Evolutionary conservation across 1,140 invertebrate species (phyloP).

Genomic region (Oryctes rhinoceros): DNA sequence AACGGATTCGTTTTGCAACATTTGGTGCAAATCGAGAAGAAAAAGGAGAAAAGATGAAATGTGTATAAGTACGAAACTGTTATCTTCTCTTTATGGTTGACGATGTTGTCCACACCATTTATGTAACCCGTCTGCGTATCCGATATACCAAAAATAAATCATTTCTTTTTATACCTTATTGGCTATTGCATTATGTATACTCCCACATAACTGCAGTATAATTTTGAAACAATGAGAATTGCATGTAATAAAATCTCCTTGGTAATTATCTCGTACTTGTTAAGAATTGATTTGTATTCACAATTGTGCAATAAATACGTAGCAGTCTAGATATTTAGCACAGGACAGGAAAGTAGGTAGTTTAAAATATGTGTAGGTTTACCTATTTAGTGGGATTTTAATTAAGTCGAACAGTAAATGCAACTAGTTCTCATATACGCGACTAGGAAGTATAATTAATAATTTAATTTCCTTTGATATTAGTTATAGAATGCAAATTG

Average conservation of each 20-base stretch:
- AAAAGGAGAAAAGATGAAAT: neutral
- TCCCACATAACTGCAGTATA: conserved; percentile 10
- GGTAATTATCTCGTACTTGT: conserved; percentile 18
- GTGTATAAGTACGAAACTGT: conserved; percentile 8
- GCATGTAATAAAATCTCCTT: neutral
- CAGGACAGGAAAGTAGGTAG: too few relatives aligned
- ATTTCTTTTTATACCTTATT: neutral
- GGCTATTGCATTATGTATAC: conserved; percentile 31
- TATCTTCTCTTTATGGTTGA: conserved; percentile 25
- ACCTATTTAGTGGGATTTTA: too few relatives aligned
- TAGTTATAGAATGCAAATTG: too few relatives aligned
- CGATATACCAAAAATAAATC: conserved; percentile 29
- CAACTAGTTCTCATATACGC: too few relatives aligned
- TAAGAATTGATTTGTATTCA: conserved; percentile 24
- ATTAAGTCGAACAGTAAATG: too few relatives aligned
- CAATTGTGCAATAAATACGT: neutral
- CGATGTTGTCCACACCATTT: conserved; percentile 29
- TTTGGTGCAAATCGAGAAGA: neutral
- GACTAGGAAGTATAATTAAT: too few relatives aligned
- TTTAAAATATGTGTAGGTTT: too few relatives aligned
- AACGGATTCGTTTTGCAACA: conserved; percentile 12
- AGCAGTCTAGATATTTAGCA: neutral
- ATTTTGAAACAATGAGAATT: conserved; percentile 10
- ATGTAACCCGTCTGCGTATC: neutral
- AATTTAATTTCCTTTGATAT: too few relatives aligned